phyloP scores from a whole-genome alignment of 2,888 invertebrate genomes.

The Seira musarum region DNA sequence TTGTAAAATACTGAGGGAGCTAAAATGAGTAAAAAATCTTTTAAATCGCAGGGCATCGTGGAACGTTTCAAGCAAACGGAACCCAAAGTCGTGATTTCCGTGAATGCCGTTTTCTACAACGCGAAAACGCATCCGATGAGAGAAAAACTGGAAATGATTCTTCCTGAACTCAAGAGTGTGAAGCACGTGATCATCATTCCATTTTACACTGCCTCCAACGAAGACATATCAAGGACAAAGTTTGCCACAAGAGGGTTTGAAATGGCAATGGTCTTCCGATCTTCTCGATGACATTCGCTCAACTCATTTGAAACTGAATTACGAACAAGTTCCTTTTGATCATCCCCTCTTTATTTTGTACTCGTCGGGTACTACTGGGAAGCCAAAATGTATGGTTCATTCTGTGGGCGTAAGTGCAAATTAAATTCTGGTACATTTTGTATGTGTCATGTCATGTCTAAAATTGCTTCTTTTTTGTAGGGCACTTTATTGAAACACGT shows the following conservation, averaged over 20 bases:
- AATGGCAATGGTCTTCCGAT: conserved; percentile 62
- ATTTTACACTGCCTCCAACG: conserved; percentile 47
- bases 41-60: conserved; percentile 67
- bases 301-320: conserved; percentile 67
- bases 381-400: conserved; percentile 77
- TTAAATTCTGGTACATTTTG: no score
- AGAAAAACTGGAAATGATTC: conserved; percentile 74
- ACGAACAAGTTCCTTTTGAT: conserved; percentile 75
- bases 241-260: no score
- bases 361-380: conserved; percentile 77
- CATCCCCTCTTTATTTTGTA: conserved; percentile 77
- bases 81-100: conserved; percentile 75
- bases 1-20: no score
- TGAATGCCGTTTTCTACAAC: conserved; percentile 75
- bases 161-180: conserved; percentile 59
- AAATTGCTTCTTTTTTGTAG: no score
- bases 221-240: no score
- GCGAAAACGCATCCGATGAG: conserved; percentile 74
- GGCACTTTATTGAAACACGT: conserved; percentile 76
- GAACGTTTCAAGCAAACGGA: conserved; percentile 74
- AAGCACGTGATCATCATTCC: conserved; percentile 66
- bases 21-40: no score
- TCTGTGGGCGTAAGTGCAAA: conserved; percentile 74
- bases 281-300: conserved; percentile 57
- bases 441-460: no score